A percentile compares a stretch with the other conserved stretches of the same genome.
Evolutionary conservation across 2,888 invertebrate genomes (phyloP).

Genomic region (Augiades crinisus): DNA sequence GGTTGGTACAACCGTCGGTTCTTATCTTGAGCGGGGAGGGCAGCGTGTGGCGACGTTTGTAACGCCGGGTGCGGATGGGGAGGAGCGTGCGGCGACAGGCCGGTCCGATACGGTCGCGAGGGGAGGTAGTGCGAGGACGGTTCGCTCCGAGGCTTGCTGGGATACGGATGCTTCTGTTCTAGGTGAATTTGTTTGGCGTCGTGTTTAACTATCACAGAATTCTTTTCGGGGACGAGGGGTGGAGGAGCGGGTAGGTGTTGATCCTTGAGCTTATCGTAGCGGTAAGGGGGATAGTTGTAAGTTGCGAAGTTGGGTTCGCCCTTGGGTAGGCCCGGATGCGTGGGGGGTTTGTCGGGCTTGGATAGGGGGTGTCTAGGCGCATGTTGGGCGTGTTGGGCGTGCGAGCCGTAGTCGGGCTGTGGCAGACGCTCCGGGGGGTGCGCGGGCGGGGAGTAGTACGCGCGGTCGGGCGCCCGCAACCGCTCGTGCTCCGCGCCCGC

Average conservation of each 20-base stretch:
- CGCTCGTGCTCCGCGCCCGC: slow-evolving; percentile 49
- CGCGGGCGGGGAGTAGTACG: slow-evolving; percentile 46
- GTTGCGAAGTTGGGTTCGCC: slow-evolving; percentile 86
- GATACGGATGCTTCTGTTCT: slow-evolving; percentile 81
- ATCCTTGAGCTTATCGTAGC: slow-evolving; percentile 83
- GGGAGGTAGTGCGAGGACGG: slow-evolving; percentile 80
- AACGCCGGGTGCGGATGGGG: slow-evolving; percentile 71
- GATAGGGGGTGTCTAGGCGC: slow-evolving; percentile 53
- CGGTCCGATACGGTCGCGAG: slow-evolving; percentile 70
- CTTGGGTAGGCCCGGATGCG: slow-evolving; percentile 73
- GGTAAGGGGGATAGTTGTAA: slow-evolving; percentile 84
- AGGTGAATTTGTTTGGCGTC: slow-evolving; percentile 85
- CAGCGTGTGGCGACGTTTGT: slow-evolving; percentile 66
- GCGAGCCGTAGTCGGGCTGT: slow-evolving; percentile 53
- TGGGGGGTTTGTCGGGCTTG: slow-evolving; percentile 59
- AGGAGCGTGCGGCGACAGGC: slow-evolving; percentile 79
- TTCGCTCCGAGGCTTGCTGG: slow-evolving; percentile 80
- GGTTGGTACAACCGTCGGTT: slow-evolving; percentile 58
- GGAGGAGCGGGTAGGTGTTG: slow-evolving; percentile 85
- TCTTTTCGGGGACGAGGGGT: slow-evolving; percentile 86
- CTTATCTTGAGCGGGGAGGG: slow-evolving; percentile 54
- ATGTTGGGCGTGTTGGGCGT: slow-evolving; percentile 48
- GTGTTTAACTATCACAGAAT: slow-evolving; percentile 90
- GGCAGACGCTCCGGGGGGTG: slow-evolving; percentile 43
- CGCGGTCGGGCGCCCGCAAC: slow-evolving; percentile 50